phyloP scores from a whole-genome alignment of 2,797 vertebrate species.

The Phoeniculus purpureus region DNA sequence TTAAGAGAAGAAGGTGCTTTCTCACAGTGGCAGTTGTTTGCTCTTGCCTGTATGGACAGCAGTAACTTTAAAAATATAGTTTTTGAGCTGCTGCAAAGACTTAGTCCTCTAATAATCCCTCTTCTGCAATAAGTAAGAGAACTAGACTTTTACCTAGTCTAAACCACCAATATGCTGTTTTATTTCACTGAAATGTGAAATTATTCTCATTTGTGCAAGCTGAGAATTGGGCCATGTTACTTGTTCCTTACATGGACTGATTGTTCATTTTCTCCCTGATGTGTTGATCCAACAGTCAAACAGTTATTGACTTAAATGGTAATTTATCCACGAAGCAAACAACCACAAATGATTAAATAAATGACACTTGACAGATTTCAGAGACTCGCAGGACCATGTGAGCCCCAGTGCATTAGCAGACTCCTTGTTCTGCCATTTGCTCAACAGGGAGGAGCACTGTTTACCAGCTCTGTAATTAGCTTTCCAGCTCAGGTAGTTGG shows the following conservation, averaged over 20 bases:
- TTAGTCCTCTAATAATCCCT: not conserved
- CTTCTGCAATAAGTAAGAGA: not conserved
- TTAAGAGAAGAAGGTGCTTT: not conserved
- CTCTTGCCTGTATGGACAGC: not conserved
- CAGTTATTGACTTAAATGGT: slow-evolving; percentile 44
- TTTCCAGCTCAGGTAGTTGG: slow-evolving; percentile 57
- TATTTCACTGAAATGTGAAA: not conserved
- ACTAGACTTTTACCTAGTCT: not conserved
- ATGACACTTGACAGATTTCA: slow-evolving; percentile 58
- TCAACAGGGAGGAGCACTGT: slow-evolving; percentile 53
- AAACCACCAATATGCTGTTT: not conserved
- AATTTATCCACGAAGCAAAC: slow-evolving; percentile 38
- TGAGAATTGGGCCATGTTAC: not conserved
- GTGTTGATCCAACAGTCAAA: slow-evolving; percentile 54
- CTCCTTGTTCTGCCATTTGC: slow-evolving; percentile 53
- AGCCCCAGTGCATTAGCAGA: slow-evolving; percentile 15
- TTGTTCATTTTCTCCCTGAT: slow-evolving; percentile 29
- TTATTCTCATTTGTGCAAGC: not conserved
- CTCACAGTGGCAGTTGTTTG: not conserved
- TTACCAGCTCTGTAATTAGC: slow-evolving; percentile 68
- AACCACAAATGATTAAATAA: slow-evolving; percentile 55
- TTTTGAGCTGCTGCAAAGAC: not conserved
- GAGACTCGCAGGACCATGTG: slow-evolving; percentile 12
- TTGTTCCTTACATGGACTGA: not conserved
- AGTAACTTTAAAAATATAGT: not conserved